A percentile compares a stretch with the other conserved stretches of the same genome.
These are phyloP conservation scores for Idris sp. DNA, from an alignment of 1,140 invertebrate species.

Conservation along the genomic window DNA sequence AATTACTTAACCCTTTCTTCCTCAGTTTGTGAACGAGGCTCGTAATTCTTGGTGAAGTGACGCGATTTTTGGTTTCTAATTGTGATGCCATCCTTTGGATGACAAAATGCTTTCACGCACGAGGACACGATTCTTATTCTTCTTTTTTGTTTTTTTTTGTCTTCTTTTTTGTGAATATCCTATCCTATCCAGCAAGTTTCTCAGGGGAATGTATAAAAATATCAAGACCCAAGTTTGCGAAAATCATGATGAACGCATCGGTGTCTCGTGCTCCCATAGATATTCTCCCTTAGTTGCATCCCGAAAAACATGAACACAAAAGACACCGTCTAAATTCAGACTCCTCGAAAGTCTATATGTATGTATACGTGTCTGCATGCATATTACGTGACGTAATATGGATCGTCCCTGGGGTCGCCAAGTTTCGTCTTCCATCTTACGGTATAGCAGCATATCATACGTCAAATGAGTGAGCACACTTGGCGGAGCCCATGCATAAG, in stretches of 20 bases:
- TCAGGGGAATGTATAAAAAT: constrained; percentile 25
- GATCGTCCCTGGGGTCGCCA: constrained; percentile 31
- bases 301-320: constrained; percentile 36
- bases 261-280: background rate
- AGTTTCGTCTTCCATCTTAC: constrained; percentile 35
- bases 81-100: background rate
- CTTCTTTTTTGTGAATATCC: too few species aligned
- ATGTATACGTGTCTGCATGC: constrained; percentile 8
- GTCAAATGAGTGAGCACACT: constrained; percentile 10
- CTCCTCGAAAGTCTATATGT: constrained; percentile 10
- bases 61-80: constrained; percentile 19
- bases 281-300: constrained; percentile 6
- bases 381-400: constrained; percentile 32
- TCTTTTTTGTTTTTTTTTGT: too few species aligned
- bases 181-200: too few species aligned
- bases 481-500: background rate
- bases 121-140: constrained; percentile 1
- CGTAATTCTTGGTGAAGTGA: constrained; percentile 17
- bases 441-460: background rate
- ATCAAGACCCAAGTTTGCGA: constrained; percentile 14
- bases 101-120: background rate
- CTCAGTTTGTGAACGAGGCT: constrained; percentile 36
- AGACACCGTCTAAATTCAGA: constrained; percentile 38
- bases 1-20: constrained; percentile 46
- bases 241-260: constrained; percentile 37